These are phyloP conservation scores for Tetramorium alpestre DNA, from an alignment of 1,140 invertebrate genomes.

Conservation along the genomic window DNA sequence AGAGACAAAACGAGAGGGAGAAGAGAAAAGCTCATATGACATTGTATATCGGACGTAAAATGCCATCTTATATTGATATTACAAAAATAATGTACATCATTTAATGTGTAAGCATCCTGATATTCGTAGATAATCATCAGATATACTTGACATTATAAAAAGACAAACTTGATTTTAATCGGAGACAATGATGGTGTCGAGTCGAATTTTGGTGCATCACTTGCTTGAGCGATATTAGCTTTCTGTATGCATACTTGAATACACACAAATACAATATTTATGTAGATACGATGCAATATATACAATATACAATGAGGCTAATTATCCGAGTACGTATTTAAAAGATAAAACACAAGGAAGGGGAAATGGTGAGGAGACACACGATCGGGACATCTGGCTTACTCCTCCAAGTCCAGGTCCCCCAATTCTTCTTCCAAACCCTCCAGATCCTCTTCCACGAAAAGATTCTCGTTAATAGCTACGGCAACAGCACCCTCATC, in stretches of 20 bases:
- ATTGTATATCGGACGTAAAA: neutral
- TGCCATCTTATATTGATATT: neutral
- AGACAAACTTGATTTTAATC: slow-evolving; percentile 13
- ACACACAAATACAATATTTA: slow-evolving; percentile 28
- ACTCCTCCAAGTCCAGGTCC: slow-evolving; percentile 89
- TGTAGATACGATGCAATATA: slow-evolving; percentile 42
- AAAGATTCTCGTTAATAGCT: slow-evolving; percentile 98
- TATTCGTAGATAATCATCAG: neutral
- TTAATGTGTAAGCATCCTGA: slow-evolving; percentile 2
- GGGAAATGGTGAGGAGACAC: slow-evolving; percentile 60
- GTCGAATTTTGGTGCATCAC: slow-evolving; percentile 10
- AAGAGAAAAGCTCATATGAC: neutral
- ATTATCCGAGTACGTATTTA: slow-evolving; percentile 34
- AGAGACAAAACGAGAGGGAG: neutral
- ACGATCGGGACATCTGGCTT: slow-evolving; percentile 77
- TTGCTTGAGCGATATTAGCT: slow-evolving; percentile 50
- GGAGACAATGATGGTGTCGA: slow-evolving; percentile 27
- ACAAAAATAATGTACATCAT: slow-evolving; percentile 37
- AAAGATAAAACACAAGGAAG: slow-evolving; percentile 29
- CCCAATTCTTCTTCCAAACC: slow-evolving; percentile 94
- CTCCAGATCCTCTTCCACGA: slow-evolving; percentile 95
- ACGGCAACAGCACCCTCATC: slow-evolving; percentile 87
- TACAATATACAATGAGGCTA: slow-evolving; percentile 52
- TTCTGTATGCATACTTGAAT: slow-evolving; percentile 47
- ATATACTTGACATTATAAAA: slow-evolving; percentile 28